phyloP scores from a whole-genome alignment of 2,113 vertebrate species.

The Xerus inauris region DNA sequence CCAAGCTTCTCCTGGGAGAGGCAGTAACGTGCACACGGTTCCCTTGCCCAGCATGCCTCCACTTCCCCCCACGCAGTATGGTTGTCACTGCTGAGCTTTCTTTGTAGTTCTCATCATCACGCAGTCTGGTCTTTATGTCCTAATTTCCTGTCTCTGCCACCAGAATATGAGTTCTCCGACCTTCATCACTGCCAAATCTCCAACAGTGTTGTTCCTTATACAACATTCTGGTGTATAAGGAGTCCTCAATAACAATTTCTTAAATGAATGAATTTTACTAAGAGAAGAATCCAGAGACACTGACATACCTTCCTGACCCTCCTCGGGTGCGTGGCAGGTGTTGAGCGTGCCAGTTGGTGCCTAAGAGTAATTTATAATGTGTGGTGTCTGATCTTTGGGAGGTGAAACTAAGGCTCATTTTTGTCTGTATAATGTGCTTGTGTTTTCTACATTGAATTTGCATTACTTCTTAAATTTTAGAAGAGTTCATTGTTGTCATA shows the following conservation, averaged over 20 bases:
- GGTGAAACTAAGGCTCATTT: not conserved
- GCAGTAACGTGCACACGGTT: accelerated
- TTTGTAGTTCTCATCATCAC: not conserved
- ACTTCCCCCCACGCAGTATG: accelerated
- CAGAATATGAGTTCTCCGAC: not conserved
- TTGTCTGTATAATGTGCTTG: accelerated
- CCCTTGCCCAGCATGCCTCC: not conserved
- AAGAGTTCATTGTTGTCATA: not conserved
- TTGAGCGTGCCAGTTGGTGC: not conserved
- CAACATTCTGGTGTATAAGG: not conserved
- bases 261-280: not conserved
- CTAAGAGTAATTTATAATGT: not conserved
- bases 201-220: too few relatives aligned
- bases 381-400: not conserved
- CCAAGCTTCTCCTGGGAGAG: not conserved
- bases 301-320: not conserved
- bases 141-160: not conserved
- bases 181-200: not conserved
- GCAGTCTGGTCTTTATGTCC: accelerated
- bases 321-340: accelerated
- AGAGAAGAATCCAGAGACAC: not conserved
- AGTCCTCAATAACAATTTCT: not conserved
- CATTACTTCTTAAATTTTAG: not conserved
- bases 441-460: not conserved
- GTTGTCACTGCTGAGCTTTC: not conserved